Percentiles rank a stretch among this genome's conserved stretches.
phyloP scores from a whole-genome alignment of 2,113 vertebrate genomes.

The Centropristis striata region DNA sequence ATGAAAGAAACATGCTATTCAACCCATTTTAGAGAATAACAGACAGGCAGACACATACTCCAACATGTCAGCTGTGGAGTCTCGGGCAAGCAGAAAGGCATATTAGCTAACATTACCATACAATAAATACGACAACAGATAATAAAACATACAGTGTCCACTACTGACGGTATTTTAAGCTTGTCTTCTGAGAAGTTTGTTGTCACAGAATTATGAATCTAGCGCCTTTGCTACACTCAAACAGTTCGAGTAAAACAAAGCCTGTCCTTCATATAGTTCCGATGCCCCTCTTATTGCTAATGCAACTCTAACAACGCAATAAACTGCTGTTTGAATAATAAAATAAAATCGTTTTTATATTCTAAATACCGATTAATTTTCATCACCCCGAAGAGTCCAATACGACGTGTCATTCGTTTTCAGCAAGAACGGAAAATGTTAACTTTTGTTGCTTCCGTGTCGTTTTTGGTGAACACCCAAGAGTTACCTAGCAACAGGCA shows the following conservation, averaged over 20 bases:
- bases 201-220: conserved; percentile 17
- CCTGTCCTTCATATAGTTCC: background rate
- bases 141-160: background rate
- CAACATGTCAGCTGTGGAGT: too few relatives aligned
- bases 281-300: accelerated
- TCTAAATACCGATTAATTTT: background rate
- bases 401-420: background rate
- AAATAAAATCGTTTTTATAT: background rate
- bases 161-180: conserved; percentile 42
- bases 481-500: conserved; percentile 72
- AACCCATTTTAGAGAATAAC: background rate
- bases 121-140: background rate
- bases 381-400: accelerated
- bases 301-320: accelerated
- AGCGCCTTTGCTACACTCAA: conserved; percentile 63
- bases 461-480: conserved; percentile 31
- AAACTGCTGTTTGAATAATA: accelerated
- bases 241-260: conserved; percentile 26
- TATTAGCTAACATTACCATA: background rate
- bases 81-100: too few relatives aligned
- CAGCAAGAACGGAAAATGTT: background rate
- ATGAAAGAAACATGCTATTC: background rate
- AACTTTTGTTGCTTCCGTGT: conserved; percentile 60
- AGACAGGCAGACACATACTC: background rate
- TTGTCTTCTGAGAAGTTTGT: background rate